Evolutionary conservation across 2,888 invertebrate genomes (phyloP).

Genomic region (Oxyteleia sp.): DNA sequence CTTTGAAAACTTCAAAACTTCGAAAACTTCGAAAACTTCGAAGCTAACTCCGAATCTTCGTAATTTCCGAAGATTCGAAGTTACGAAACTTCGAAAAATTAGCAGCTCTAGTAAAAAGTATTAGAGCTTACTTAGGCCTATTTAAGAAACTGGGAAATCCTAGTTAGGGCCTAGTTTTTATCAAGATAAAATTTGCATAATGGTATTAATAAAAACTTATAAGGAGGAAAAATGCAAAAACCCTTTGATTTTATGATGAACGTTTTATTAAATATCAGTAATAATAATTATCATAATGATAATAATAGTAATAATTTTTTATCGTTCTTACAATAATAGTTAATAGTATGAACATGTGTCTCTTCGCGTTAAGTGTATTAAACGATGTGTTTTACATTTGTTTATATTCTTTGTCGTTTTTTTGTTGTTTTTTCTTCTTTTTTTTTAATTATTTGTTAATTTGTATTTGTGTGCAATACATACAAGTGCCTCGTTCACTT

Average conservation of each 20-base stretch:
- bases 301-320: constrained; percentile 78
- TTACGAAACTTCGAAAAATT: too few species aligned
- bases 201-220: too few species aligned
- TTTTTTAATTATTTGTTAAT: constrained; percentile 61
- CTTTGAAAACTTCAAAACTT: too few species aligned
- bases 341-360: constrained; percentile 76
- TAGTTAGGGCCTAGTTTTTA: too few species aligned
- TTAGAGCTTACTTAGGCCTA: too few species aligned
- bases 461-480: constrained; percentile 70
- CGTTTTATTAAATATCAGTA: constrained; percentile 84
- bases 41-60: too few species aligned
- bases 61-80: too few species aligned
- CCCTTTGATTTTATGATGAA: constrained; percentile 81
- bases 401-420: constrained; percentile 68
- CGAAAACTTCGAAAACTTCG: too few species aligned
- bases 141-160: too few species aligned
- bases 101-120: too few species aligned
- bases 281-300: constrained; percentile 81
- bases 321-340: constrained; percentile 77
- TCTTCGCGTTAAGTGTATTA: constrained; percentile 73
- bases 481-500: constrained; percentile 66
- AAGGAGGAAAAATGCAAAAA: too few species aligned
- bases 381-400: constrained; percentile 73
- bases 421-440: constrained; percentile 35
- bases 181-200: too few species aligned